A percentile compares a stretch with the other conserved stretches of the same genome.
Conservation (phyloP, 1,140 invertebrate genomes). For the Calliopsis andreniformis region DNA sequence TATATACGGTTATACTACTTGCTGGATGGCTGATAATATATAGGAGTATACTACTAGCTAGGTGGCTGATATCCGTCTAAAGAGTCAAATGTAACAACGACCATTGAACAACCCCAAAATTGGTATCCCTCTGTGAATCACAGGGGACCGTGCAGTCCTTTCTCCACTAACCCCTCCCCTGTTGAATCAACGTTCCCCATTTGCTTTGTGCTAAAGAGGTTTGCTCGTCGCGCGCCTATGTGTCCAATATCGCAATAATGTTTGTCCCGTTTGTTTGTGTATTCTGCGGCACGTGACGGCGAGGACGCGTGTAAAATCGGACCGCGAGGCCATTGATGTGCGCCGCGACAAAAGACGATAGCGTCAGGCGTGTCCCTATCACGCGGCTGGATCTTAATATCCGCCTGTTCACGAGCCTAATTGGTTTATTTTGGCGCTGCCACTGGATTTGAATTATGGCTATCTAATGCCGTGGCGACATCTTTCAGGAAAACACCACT, state of each 20-base stretch:
- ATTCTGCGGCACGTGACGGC: slow-evolving; percentile 16
- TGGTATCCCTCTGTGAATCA: background rate
- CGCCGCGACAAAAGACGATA: slow-evolving; percentile 32
- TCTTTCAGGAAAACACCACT: background rate
- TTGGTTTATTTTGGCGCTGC: slow-evolving; percentile 62
- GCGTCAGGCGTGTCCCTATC: slow-evolving; percentile 27
- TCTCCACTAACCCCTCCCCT: background rate
- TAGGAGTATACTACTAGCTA: no score
- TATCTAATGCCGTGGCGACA: slow-evolving; percentile 50
- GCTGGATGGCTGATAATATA: no score
- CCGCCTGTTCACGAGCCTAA: slow-evolving; percentile 50
- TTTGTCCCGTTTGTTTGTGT: slow-evolving; percentile 6
- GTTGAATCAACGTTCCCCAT: slow-evolving; percentile 37
- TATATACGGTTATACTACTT: no score
- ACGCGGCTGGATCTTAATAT: slow-evolving; percentile 60
- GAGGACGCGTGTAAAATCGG: slow-evolving; percentile 36
- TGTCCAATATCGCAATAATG: slow-evolving; percentile 47
- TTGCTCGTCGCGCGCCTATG: slow-evolving; percentile 15
- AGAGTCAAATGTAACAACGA: background rate
- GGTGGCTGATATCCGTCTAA: no score
- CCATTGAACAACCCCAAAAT: background rate
- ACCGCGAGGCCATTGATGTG: slow-evolving; percentile 34
- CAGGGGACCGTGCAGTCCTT: no score
- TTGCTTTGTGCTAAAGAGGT: slow-evolving; percentile 50
- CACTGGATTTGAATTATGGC: slow-evolving; percentile 59